Conservation (phyloP, 2,888 invertebrate species). For the Ephialtes manifestator region DNA sequence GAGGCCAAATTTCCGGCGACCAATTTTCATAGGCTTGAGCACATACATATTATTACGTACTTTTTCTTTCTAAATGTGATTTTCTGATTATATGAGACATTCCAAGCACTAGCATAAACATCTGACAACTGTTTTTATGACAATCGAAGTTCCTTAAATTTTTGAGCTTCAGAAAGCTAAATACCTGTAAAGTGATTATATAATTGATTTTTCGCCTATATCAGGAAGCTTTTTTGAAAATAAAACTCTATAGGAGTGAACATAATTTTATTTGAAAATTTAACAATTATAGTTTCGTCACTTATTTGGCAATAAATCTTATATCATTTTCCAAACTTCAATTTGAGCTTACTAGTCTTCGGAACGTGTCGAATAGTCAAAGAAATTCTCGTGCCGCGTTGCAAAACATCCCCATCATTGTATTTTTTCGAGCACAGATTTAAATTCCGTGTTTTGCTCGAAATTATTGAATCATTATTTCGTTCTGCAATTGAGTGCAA, state of each 20-base stretch:
- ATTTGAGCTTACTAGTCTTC: conserved; percentile 92
- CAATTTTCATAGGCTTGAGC: too few species aligned
- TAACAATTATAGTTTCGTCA: neutral
- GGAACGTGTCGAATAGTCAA: conserved; percentile 97
- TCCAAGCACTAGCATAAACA: too few species aligned
- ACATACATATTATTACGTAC: too few species aligned
- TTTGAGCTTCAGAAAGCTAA: too few species aligned
- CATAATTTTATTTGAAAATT: conserved; percentile 3
- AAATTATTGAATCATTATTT: conserved; percentile 88
- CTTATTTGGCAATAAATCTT: neutral
- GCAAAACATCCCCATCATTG: conserved; percentile 87
- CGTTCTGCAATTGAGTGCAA: conserved; percentile 95
- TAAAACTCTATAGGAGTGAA: neutral
- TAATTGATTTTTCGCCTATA: too few species aligned
- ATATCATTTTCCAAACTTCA: conserved; percentile 86
- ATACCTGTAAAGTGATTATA: too few species aligned
- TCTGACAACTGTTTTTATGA: too few species aligned
- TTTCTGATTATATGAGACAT: too few species aligned
- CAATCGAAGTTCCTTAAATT: too few species aligned
- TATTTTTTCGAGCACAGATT: conserved; percentile 88
- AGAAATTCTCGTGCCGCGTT: conserved; percentile 92
- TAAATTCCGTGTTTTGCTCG: conserved; percentile 89
- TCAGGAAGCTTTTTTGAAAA: neutral
- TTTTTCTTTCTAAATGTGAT: too few species aligned
- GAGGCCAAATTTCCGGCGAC: too few species aligned